Evolutionary conservation across 2,113 vertebrate genomes (phyloP).

Genomic region (Rattus rattus): DNA sequence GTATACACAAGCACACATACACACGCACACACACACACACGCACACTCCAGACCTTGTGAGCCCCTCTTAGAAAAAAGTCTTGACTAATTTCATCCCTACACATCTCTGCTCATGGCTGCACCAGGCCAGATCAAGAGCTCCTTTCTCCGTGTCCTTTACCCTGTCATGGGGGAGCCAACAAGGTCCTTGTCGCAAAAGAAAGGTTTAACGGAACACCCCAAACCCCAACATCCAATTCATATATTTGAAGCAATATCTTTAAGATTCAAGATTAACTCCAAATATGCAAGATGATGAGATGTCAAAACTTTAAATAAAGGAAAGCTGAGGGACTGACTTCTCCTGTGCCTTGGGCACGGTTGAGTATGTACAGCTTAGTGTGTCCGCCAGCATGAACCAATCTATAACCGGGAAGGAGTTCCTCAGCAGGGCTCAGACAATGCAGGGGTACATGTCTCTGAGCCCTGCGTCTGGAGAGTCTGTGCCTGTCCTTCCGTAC

Average conservation of each 20-base stretch:
- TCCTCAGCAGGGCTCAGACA: background rate
- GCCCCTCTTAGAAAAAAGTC: background rate
- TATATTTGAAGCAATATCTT: background rate
- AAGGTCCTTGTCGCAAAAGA: background rate
- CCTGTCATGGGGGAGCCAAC: background rate
- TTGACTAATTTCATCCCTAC: background rate
- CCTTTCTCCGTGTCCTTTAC: background rate
- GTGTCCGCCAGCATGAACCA: fast-evolving
- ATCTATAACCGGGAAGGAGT: background rate
- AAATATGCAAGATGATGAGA: background rate
- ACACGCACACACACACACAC: background rate
- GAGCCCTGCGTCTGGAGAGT: background rate
- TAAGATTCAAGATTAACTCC: background rate
- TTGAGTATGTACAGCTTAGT: background rate
- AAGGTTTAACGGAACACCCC: background rate
- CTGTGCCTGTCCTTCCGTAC: background rate
- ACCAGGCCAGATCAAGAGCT: background rate
- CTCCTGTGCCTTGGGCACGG: background rate
- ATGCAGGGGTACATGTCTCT: background rate
- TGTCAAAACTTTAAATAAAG: background rate
- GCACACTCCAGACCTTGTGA: background rate
- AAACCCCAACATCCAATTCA: background rate
- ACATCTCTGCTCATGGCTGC: background rate
- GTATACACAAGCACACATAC: no score
- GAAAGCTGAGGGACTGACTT: background rate